Percentiles rank a stretch among this genome's conserved stretches.
phyloP scores from a whole-genome alignment of 1,140 invertebrate genomes.

The Brachionus calyciflorus region DNA sequence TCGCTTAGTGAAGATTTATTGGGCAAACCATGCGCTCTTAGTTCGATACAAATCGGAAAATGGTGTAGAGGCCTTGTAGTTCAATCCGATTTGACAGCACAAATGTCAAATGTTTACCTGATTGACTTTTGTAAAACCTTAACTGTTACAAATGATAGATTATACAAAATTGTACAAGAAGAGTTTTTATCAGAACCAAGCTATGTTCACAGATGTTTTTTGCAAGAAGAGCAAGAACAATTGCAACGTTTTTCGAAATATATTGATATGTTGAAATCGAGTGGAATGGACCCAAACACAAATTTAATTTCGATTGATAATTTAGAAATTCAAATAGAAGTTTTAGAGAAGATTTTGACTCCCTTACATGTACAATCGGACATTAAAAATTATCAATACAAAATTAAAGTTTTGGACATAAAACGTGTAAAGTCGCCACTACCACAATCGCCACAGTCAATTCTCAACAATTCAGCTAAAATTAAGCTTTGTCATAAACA shows the following conservation, averaged over 20 bases:
- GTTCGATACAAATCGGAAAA: constrained; percentile 34
- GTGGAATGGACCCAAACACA: neutral
- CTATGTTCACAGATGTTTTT: constrained; percentile 29
- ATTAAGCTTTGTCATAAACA: neutral
- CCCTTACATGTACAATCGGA: neutral
- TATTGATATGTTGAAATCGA: constrained; percentile 19
- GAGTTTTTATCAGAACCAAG: neutral
- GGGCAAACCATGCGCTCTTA: constrained; percentile 13
- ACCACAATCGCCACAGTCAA: neutral
- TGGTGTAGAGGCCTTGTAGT: constrained; percentile 40
- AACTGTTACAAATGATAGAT: neutral
- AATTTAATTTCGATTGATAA: neutral
- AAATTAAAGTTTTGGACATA: constrained; percentile 13
- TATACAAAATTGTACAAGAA: neutral
- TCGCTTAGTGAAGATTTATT: neutral
- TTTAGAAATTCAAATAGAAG: constrained; percentile 14
- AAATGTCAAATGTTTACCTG: constrained; percentile 24
- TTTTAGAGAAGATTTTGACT: neutral
- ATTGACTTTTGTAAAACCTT: constrained; percentile 34
- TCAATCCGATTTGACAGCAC: neutral
- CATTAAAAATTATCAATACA: constrained; percentile 31
- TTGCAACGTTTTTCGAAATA: constrained; percentile 23
- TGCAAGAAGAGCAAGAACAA: constrained; percentile 12
- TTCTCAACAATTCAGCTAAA: constrained; percentile 11
- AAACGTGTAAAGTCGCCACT: neutral